Evolutionary conservation across 2,888 invertebrate genomes (phyloP).

Genomic region (Ptychoptera contaminata): DNA sequence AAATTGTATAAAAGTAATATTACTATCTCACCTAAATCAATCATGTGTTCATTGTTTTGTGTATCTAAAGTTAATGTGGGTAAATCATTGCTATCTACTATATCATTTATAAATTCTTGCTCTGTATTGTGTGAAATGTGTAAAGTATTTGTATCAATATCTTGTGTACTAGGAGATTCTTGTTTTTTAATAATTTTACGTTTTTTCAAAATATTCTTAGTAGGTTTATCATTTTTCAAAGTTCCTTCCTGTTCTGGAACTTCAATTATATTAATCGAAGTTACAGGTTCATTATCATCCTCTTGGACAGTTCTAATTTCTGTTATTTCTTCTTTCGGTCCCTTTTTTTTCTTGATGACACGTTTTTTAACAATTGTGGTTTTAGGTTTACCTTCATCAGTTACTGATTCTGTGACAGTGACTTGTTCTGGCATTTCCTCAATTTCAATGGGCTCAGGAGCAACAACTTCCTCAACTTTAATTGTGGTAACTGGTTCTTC

Average conservation of each 20-base stretch:
- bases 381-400: conserved; percentile 15
- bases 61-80: background rate
- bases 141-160: background rate
- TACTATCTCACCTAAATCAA: conserved; percentile 1
- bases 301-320: conserved; percentile 21
- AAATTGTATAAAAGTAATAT: background rate
- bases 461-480: conserved; percentile 18
- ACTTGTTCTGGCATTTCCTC: conserved; percentile 26
- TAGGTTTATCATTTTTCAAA: conserved; percentile 8
- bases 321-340: conserved; percentile 16
- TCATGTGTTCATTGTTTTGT: conserved; percentile 3
- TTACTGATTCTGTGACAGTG: conserved; percentile 14
- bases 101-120: too few relatives aligned
- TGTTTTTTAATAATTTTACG: conserved; percentile 22
- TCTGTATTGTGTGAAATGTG: too few relatives aligned
- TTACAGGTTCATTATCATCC: conserved; percentile 24
- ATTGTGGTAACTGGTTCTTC: conserved; percentile 19
- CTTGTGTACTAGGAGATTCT: conserved; percentile 15
- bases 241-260: conserved; percentile 12
- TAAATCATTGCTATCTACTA: too few relatives aligned
- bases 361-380: conserved; percentile 20
- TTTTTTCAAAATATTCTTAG: conserved; percentile 7
- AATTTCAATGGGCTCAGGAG: conserved; percentile 11
- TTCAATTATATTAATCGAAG: conserved; percentile 16
- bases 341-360: conserved; percentile 20